A percentile compares a stretch with the other conserved stretches of the same genome.
Evolutionary conservation across 1,140 invertebrate species (phyloP).

Genomic region (Nebria ingens): DNA sequence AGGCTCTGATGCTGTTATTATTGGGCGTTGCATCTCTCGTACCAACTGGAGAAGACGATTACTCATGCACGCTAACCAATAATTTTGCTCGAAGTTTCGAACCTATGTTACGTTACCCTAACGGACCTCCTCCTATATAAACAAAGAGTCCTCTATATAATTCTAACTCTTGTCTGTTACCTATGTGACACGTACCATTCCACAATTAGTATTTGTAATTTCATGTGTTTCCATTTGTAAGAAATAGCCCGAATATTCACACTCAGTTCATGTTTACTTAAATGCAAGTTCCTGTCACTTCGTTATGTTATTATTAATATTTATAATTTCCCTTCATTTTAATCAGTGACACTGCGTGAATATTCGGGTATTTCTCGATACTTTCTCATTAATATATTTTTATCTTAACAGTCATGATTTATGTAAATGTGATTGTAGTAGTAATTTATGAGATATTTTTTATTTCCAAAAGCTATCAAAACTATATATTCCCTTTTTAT

Average conservation of each 20-base stretch:
- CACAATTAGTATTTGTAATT: conserved; percentile 3
- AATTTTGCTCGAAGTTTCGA: conserved; percentile 70
- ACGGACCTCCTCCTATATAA: conserved; percentile 82
- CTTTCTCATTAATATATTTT: neutral
- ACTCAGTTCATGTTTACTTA: neutral
- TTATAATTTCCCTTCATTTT: neutral
- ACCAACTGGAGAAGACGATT: conserved; percentile 75
- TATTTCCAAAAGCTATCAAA: neutral
- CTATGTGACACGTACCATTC: conserved; percentile 11
- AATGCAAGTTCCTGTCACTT: conserved; percentile 8
- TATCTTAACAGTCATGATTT: neutral
- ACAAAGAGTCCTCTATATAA: neutral
- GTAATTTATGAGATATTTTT: conserved; percentile 15
- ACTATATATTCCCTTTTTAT: no score
- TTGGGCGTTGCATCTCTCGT: conserved; percentile 80
- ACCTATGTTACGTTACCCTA: conserved; percentile 75
- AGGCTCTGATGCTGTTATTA: conserved; percentile 77
- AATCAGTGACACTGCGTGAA: neutral
- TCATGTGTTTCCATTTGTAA: neutral
- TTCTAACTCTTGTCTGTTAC: conserved; percentile 5
- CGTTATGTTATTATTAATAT: neutral
- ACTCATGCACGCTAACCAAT: conserved; percentile 71
- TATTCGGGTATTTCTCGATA: no score
- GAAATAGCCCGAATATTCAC: neutral
- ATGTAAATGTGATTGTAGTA: conserved; percentile 14